These are phyloP conservation scores for Ahaetulla prasina DNA, from an alignment of 2,113 vertebrate species.

Conservation along the genomic window DNA sequence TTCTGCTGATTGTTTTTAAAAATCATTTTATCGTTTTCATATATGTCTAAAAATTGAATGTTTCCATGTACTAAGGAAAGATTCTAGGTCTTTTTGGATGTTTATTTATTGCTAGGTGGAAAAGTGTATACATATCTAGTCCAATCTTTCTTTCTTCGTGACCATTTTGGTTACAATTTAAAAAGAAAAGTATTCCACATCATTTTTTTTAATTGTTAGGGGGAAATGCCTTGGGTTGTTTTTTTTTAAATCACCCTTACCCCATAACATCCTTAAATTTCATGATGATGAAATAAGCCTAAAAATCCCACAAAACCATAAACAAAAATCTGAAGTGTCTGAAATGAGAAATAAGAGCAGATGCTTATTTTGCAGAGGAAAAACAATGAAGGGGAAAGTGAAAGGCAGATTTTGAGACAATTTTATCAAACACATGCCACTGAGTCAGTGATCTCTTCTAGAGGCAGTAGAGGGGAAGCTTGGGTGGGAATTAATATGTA, in stretches of 20 bases:
- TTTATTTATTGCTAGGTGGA: background rate
- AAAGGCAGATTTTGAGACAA: background rate
- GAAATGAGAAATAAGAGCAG: background rate
- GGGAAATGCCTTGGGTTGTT: background rate
- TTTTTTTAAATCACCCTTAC: background rate
- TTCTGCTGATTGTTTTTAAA: background rate
- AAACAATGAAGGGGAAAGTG: background rate
- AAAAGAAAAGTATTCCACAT: background rate
- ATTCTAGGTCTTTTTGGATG: background rate
- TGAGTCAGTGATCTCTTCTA: background rate
- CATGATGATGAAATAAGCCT: background rate
- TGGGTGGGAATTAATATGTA: background rate
- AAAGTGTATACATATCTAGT: background rate
- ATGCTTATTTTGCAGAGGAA: background rate
- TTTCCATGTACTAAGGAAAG: background rate
- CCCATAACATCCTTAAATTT: background rate
- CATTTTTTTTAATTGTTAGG: background rate
- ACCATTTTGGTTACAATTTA: background rate
- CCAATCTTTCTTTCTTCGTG: background rate
- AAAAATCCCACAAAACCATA: background rate
- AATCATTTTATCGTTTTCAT: background rate
- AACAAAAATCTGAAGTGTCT: background rate
- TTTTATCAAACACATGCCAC: background rate
- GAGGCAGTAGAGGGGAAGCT: background rate
- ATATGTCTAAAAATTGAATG: background rate